These are phyloP conservation scores for Steromphala cineraria DNA, from an alignment of 2,888 invertebrate species.

Conservation along the genomic window DNA sequence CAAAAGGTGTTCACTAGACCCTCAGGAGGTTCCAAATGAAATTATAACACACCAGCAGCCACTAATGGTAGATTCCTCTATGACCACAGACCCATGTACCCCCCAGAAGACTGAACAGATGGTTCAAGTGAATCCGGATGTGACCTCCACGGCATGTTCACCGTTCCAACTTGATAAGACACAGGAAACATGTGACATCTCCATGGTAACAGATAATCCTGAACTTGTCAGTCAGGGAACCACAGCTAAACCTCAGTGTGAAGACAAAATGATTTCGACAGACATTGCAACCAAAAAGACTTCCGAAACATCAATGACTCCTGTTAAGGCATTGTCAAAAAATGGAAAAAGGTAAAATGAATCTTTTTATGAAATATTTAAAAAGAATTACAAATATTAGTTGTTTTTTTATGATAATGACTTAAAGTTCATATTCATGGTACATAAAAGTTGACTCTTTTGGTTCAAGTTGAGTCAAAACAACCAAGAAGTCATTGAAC, in stretches of 20 bases:
- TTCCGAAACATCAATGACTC: constrained; percentile 57
- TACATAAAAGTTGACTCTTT: too few relatives aligned
- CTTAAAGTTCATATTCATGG: too few relatives aligned
- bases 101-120: not conserved
- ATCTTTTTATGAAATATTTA: not conserved
- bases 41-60: not conserved
- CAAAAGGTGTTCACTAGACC: not conserved
- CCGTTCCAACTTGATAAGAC: not conserved
- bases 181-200: not conserved
- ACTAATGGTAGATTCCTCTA: not conserved
- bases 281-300: constrained; percentile 33
- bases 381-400: not conserved
- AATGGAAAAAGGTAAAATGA: constrained; percentile 42
- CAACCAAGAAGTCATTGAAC: too few relatives aligned
- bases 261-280: constrained; percentile 45
- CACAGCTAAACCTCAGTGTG: constrained; percentile 29
- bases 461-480: too few relatives aligned
- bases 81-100: not conserved
- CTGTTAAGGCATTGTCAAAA: constrained; percentile 49
- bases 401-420: not conserved
- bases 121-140: not conserved
- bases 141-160: not conserved
- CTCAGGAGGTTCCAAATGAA: not conserved
- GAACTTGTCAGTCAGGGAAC: constrained; percentile 29
- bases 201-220: constrained; percentile 8